Evolutionary conservation across 2,113 vertebrate species (phyloP).

Genomic region (Notothenia rossii): DNA sequence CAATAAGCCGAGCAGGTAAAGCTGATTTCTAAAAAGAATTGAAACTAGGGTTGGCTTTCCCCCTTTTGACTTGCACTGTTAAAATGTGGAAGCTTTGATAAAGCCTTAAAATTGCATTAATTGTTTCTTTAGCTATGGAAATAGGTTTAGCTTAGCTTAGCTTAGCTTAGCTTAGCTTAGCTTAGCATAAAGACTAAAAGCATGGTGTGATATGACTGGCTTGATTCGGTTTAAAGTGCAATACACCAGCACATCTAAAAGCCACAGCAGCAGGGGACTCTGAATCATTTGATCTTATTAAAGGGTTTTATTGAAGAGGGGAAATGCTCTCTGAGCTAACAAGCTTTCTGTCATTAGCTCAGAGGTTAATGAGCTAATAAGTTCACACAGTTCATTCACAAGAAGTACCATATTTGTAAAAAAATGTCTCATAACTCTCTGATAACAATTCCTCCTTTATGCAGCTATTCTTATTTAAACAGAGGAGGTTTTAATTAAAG

Average conservation of each 20-base stretch:
- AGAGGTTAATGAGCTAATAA: background rate
- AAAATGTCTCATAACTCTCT: background rate
- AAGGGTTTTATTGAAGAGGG: background rate
- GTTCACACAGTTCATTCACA: background rate
- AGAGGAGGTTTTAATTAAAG: background rate
- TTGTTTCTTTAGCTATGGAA: background rate
- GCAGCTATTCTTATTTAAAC: background rate
- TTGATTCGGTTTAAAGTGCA: too few relatives aligned
- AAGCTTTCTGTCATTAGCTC: background rate
- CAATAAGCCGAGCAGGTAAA: too few relatives aligned
- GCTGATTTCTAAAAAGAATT: too few relatives aligned
- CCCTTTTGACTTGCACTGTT: too few relatives aligned
- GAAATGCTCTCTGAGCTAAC: background rate
- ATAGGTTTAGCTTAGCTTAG: background rate
- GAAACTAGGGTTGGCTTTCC: too few relatives aligned
- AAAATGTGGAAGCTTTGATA: too few relatives aligned
- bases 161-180: background rate
- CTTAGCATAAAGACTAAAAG: background rate
- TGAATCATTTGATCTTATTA: background rate
- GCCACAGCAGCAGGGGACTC: background rate
- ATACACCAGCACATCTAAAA: background rate
- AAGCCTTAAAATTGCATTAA: too few relatives aligned
- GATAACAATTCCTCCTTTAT: background rate
- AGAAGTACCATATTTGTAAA: background rate
- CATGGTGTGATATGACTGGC: too few relatives aligned